Percentiles rank a stretch among this genome's conserved stretches.
Evolutionary conservation across 2,888 invertebrate genomes (phyloP).

Genomic region (Pachymerium ferrugineum): DNA sequence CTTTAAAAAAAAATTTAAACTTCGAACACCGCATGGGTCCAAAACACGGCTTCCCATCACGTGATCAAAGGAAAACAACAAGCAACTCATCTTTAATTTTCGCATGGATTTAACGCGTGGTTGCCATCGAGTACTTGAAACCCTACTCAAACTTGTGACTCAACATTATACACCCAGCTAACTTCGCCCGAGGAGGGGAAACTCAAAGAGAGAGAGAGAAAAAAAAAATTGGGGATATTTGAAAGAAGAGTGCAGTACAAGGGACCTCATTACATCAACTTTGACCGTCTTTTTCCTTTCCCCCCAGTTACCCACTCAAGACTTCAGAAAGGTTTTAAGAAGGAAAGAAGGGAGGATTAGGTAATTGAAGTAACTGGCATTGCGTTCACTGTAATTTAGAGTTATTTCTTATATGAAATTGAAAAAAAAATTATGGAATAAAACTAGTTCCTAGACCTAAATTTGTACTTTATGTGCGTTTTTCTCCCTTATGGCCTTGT

Average conservation of each 20-base stretch:
- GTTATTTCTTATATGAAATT: neutral
- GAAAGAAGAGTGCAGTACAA: neutral
- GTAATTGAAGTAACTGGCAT: conserved; percentile 11
- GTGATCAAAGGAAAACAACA: neutral
- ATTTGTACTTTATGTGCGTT: neutral
- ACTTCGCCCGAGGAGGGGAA: too few species aligned
- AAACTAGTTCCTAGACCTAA: neutral
- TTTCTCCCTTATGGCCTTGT: conserved; percentile 7
- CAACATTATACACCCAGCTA: too few species aligned
- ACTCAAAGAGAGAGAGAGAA: neutral
- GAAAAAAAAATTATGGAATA: conserved; percentile 11
- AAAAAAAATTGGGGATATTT: neutral
- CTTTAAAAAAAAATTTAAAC: neutral
- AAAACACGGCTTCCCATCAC: neutral
- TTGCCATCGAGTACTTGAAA: neutral
- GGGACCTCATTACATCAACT: conserved; percentile 9
- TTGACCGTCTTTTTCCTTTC: neutral
- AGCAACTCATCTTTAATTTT: neutral
- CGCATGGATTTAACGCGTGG: conserved; percentile 8
- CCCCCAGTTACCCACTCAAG: conserved; percentile 6
- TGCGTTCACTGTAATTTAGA: neutral
- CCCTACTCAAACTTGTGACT: neutral
- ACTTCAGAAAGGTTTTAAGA: conserved; percentile 6
- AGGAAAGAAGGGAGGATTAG: conserved; percentile 17
- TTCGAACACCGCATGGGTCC: neutral